Evolutionary conservation across 2,113 vertebrate genomes (phyloP).

Genomic region (Ivindomyrus marchei): DNA sequence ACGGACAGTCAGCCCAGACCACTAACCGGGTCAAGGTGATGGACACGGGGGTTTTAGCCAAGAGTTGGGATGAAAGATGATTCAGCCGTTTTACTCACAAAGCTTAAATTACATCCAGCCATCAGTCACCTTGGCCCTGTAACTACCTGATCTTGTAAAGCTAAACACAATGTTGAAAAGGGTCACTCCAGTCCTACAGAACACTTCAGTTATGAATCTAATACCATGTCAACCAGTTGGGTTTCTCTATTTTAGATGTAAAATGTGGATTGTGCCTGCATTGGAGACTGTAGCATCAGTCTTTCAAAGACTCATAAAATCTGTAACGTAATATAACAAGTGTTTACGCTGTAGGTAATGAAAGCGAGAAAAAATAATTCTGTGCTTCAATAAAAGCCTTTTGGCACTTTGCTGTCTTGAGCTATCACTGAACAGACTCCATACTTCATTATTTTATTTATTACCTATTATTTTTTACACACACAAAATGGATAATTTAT

Average conservation of each 20-base stretch:
- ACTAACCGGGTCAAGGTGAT: constrained; percentile 1
- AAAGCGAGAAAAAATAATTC: no score
- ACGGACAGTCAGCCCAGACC: neutral
- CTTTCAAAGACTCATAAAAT: neutral
- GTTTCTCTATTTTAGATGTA: neutral
- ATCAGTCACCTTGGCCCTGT: neutral
- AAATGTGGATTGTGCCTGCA: neutral
- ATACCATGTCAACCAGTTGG: neutral
- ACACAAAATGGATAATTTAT: neutral
- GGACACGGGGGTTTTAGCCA: neutral
- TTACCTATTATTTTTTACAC: neutral
- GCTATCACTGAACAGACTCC: neutral
- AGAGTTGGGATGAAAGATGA: neutral
- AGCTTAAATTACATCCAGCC: constrained; percentile 10
- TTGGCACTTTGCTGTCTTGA: no score
- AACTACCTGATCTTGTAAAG: neutral
- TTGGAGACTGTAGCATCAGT: neutral
- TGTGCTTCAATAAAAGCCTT: no score
- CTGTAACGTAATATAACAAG: neutral
- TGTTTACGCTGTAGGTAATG: no score
- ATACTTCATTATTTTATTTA: neutral
- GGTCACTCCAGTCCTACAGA: neutral
- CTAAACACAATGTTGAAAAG: neutral
- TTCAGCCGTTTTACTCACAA: neutral
- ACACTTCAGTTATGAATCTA: neutral